Evolutionary conservation across 1,140 invertebrate species (phyloP).

Genomic region (Atta cephalotes): DNA sequence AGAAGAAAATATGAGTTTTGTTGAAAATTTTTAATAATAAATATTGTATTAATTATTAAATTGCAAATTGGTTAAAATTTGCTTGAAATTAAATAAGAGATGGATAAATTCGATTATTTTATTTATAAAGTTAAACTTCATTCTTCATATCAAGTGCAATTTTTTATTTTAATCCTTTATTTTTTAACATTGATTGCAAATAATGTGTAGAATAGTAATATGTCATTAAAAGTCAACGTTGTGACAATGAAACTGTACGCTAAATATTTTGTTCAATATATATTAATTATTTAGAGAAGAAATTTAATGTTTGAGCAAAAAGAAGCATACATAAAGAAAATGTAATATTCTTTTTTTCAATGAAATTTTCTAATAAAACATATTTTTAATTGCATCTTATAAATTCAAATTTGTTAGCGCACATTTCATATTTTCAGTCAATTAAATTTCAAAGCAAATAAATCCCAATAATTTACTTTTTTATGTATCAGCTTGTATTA

Average conservation of each 20-base stretch:
- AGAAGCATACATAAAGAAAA: not conserved
- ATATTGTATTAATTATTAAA: not conserved
- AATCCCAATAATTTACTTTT: not conserved
- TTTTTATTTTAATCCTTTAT: not conserved
- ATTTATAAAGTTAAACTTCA: not conserved
- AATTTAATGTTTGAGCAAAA: not conserved
- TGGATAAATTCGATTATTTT: not conserved
- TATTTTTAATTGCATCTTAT: not conserved
- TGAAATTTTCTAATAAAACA: not conserved
- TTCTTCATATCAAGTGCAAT: constrained; percentile 6
- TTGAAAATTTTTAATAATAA: not conserved
- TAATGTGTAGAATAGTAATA: not conserved
- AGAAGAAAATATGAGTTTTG: not conserved
- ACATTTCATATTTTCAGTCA: not conserved
- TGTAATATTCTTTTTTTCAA: not conserved
- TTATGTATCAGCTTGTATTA: not conserved
- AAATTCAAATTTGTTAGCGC: not conserved
- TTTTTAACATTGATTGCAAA: not conserved
- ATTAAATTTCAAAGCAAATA: not conserved
- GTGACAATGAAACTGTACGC: not conserved
- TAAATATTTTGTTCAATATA: constrained; percentile 1
- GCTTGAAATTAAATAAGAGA: not conserved
- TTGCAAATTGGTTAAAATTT: not conserved
- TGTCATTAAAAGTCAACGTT: not conserved
- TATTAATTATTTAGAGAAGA: not conserved